phyloP scores from a whole-genome alignment of 2,888 invertebrate genomes.

The Drepanosiphum platanoidis region DNA sequence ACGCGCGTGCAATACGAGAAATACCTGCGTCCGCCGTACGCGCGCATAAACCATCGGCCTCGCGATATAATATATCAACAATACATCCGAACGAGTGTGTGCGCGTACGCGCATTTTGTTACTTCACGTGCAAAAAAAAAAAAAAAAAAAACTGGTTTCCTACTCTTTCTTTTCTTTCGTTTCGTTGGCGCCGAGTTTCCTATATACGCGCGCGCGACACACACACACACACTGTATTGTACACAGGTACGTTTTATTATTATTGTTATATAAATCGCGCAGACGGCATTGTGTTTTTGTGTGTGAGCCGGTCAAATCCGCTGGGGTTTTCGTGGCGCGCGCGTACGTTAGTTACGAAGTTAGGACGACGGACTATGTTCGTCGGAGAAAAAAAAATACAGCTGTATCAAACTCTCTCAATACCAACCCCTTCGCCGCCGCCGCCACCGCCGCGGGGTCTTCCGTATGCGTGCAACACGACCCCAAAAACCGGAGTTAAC shows the following conservation, averaged over 20 bases:
- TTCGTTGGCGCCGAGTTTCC: background rate
- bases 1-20: background rate
- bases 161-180: background rate
- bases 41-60: background rate
- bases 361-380: background rate
- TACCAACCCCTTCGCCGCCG: slow-evolving; percentile 1
- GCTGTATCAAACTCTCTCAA: background rate
- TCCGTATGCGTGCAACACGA: background rate
- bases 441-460: background rate
- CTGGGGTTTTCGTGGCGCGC: background rate
- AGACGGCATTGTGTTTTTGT: background rate
- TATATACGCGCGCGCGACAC: too few species aligned
- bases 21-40: background rate
- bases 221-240: background rate
- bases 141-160: background rate
- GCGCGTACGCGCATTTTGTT: background rate
- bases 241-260: background rate
- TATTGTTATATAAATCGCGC: background rate
- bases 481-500: slow-evolving; percentile 1
- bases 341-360: background rate
- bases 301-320: background rate
- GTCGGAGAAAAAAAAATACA: background rate
- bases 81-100: too few species aligned
- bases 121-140: background rate
- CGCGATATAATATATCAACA: background rate